Percentiles rank a stretch among this genome's conserved stretches.
phyloP scores from a whole-genome alignment of 1,140 invertebrate species.

The Drosophila nebulosa region DNA sequence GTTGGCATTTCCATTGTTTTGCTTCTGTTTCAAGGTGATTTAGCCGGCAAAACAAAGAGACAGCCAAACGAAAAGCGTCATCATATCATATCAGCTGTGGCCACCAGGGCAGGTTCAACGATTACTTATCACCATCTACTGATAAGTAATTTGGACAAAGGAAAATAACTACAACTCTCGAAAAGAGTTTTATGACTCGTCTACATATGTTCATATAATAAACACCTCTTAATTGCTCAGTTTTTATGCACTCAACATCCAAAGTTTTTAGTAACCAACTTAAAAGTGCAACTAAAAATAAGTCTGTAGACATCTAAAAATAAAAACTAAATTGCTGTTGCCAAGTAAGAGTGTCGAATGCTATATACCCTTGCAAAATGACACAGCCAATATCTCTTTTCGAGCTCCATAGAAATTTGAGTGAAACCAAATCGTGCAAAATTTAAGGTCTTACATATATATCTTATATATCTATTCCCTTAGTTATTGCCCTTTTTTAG shows the following conservation, averaged over 20 bases:
- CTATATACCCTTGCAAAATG: too few relatives aligned
- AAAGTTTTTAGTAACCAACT: background rate
- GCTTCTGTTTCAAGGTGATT: constrained; percentile 11
- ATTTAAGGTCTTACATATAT: too few relatives aligned
- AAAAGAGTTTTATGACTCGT: background rate
- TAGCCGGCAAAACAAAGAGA: constrained; percentile 31
- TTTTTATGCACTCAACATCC: background rate
- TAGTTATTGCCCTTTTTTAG: too few relatives aligned
- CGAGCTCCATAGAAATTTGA: too few relatives aligned
- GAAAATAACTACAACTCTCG: constrained; percentile 11
- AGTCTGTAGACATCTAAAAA: too few relatives aligned
- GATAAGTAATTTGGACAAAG: background rate
- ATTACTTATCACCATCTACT: background rate
- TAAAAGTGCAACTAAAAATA: too few relatives aligned
- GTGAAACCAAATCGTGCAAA: too few relatives aligned
- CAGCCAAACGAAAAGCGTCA: background rate
- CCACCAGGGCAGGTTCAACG: constrained; percentile 12
- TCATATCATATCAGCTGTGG: background rate
- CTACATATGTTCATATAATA: too few relatives aligned
- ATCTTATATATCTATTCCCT: too few relatives aligned
- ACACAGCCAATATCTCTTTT: too few relatives aligned
- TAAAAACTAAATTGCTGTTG: too few relatives aligned
- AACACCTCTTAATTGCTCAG: background rate
- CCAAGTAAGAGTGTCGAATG: too few relatives aligned
- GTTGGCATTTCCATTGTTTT: constrained; percentile 1